These are phyloP conservation scores for Drosophila anomalata DNA, from an alignment of 2,888 invertebrate genomes.

Conservation along the genomic window DNA sequence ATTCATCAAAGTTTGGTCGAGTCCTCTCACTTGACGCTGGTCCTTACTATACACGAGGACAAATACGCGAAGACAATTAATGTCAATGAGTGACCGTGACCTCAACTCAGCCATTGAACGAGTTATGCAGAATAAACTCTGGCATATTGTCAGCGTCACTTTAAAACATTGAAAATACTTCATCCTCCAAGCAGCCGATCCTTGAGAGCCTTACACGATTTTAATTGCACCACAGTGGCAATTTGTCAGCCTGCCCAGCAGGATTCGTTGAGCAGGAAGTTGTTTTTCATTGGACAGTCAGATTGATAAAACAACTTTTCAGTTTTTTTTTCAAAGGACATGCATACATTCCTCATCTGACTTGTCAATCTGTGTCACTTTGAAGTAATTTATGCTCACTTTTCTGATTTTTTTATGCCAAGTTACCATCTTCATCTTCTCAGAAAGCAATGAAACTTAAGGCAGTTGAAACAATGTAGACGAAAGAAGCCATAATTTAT, in stretches of 20 bases:
- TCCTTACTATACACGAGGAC: conserved; percentile 10
- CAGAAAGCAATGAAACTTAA: conserved; percentile 40
- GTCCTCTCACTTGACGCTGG: conserved; percentile 26
- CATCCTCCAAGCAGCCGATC: conserved; percentile 12
- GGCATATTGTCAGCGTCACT: conserved; percentile 35
- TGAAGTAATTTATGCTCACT: conserved; percentile 44
- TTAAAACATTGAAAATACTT: conserved; percentile 34
- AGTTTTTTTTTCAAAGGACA: conserved; percentile 6
- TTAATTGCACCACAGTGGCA: conserved; percentile 69
- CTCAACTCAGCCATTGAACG: conserved; percentile 15
- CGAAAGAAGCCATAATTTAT: conserved; percentile 49
- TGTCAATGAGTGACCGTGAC: conserved; percentile 53
- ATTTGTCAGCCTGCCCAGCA: conserved; percentile 55
- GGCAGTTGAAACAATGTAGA: conserved; percentile 31
- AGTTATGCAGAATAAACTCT: conserved; percentile 33
- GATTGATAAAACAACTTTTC: conserved; percentile 13
- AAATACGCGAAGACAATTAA: conserved; percentile 65
- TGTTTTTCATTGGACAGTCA: conserved; percentile 2
- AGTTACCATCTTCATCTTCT: conserved; percentile 14
- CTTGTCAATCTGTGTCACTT: conserved; percentile 30
- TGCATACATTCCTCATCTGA: conserved; percentile 15
- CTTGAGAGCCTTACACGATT: conserved; percentile 53
- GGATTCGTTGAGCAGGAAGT: neutral
- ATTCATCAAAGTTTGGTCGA: conserved; percentile 49
- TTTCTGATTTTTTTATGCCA: conserved; percentile 14